Percentiles rank a stretch among this genome's conserved stretches.
phyloP scores from a whole-genome alignment of 1,140 invertebrate genomes.

The Leguminivora glycinivorella region DNA sequence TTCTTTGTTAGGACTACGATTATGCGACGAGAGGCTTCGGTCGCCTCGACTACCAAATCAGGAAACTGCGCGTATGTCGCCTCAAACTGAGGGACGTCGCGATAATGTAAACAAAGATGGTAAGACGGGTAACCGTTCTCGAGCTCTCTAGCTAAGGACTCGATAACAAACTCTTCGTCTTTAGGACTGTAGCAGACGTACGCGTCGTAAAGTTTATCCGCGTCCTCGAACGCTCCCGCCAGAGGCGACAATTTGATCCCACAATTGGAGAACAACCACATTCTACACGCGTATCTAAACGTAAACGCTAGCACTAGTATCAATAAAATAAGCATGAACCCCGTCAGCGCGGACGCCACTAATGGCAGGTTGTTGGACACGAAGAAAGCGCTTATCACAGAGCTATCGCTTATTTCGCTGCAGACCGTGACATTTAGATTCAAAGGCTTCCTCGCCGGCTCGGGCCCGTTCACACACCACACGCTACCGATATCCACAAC shows the following conservation, averaged over 20 bases:
- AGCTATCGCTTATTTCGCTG: slow-evolving; percentile 82
- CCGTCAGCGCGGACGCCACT: slow-evolving; percentile 85
- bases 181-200: slow-evolving; percentile 94
- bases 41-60: slow-evolving; percentile 90
- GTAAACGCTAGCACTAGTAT: slow-evolving; percentile 87
- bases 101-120: slow-evolving; percentile 90
- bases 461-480: slow-evolving; percentile 82
- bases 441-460: slow-evolving; percentile 81
- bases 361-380: slow-evolving; percentile 88
- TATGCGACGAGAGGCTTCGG: slow-evolving; percentile 89
- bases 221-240: slow-evolving; percentile 85
- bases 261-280: slow-evolving; percentile 93
- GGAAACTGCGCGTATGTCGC: slow-evolving; percentile 84
- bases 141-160: slow-evolving; percentile 88
- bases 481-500: slow-evolving; percentile 83
- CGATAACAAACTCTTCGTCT: slow-evolving; percentile 91
- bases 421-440: slow-evolving; percentile 84
- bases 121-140: slow-evolving; percentile 87
- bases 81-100: slow-evolving; percentile 90
- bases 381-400: slow-evolving; percentile 84
- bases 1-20: slow-evolving; percentile 89
- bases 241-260: slow-evolving; percentile 88
- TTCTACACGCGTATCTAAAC: slow-evolving; percentile 89
- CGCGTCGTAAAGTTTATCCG: slow-evolving; percentile 92
- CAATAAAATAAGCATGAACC: slow-evolving; percentile 86